Evolutionary conservation across 1,140 invertebrate genomes (phyloP).

Genomic region (Heliconius hewitsoni): DNA sequence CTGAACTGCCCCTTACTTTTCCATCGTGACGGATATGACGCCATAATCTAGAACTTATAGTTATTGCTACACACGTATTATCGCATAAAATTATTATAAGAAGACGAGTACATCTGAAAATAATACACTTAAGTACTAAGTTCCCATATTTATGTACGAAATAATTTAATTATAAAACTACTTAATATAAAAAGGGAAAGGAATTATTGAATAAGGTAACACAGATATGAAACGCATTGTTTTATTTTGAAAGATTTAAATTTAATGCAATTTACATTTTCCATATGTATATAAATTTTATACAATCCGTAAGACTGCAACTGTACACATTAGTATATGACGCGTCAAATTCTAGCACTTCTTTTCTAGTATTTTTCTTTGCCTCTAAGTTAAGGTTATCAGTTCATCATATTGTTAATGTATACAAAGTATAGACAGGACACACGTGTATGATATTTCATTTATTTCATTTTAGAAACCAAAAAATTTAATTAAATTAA

Average conservation of each 20-base stretch:
- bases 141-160: too few species aligned
- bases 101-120: too few species aligned
- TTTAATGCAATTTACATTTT: slow-evolving; percentile 44
- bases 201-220: slow-evolving; percentile 21
- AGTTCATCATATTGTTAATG: slow-evolving; percentile 1
- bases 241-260: slow-evolving; percentile 42
- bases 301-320: slow-evolving; percentile 34
- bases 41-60: too few species aligned
- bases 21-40: too few species aligned
- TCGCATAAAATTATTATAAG: too few species aligned
- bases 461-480: too few species aligned
- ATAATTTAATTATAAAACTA: too few species aligned
- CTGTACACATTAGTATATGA: slow-evolving; percentile 2
- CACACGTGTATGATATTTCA: not conserved
- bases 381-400: slow-evolving; percentile 11
- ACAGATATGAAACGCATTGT: slow-evolving; percentile 25
- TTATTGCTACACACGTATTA: too few species aligned
- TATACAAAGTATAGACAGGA: not conserved
- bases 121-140: too few species aligned
- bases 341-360: slow-evolving; percentile 26
- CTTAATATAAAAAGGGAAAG: not conserved
- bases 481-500: too few species aligned
- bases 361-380: not conserved
- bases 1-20: too few species aligned
- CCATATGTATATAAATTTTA: slow-evolving; percentile 34